Percentiles rank a stretch among this genome's conserved stretches.
Conservation (phyloP, 2,888 invertebrate species). For the Vannuccia rotundouncinata region DNA sequence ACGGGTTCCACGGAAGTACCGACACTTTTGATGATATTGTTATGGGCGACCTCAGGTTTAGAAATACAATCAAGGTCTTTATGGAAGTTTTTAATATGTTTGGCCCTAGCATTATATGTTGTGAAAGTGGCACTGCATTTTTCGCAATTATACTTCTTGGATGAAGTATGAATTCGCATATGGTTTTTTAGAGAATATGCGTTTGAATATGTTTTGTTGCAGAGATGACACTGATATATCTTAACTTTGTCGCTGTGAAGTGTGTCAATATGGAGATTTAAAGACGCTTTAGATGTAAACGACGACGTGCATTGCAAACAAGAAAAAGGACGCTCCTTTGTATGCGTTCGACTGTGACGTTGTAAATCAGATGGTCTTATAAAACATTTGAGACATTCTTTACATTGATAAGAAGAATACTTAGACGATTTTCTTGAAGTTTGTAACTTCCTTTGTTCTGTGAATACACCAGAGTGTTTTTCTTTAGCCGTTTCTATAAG, state of each 20-base stretch:
- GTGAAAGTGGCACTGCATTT: background rate
- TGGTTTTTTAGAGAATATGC: background rate
- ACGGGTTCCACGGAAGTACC: background rate
- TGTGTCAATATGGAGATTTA: background rate
- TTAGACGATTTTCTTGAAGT: background rate
- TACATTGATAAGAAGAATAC: background rate
- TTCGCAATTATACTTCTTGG: background rate
- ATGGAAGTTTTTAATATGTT: background rate
- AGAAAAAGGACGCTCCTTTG: slow-evolving; percentile 2
- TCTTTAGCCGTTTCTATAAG: slow-evolving; percentile 27
- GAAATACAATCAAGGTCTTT: too few species aligned
- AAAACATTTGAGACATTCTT: slow-evolving; percentile 6
- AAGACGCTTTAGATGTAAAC: background rate
- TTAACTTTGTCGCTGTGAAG: background rate
- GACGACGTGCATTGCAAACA: background rate
- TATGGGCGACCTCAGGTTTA: background rate
- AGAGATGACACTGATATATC: background rate
- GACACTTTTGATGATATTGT: background rate
- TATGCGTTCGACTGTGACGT: slow-evolving; percentile 1
- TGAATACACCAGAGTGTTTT: background rate
- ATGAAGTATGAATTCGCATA: slow-evolving; percentile 16
- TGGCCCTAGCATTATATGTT: background rate
- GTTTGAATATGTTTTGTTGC: background rate
- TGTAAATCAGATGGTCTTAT: background rate
- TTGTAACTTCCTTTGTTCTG: background rate